Evolutionary conservation across 2,113 vertebrate genomes (phyloP).

Genomic region (Paralichthys olivaceus): DNA sequence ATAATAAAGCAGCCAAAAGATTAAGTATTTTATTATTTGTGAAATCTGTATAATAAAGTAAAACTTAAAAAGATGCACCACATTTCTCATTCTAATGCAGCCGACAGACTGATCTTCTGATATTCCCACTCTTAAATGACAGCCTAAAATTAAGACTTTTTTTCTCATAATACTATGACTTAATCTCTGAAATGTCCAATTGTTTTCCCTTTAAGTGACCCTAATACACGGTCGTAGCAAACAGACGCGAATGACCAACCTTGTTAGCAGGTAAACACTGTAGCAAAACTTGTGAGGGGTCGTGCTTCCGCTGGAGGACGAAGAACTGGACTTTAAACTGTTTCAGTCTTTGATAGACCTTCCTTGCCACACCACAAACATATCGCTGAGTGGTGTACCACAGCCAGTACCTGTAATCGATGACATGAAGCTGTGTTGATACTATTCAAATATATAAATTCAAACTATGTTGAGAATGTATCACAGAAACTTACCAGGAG

Average conservation of each 20-base stretch:
- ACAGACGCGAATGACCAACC: conserved; percentile 71
- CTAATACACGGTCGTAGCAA: neutral
- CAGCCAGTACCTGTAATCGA: conserved; percentile 92
- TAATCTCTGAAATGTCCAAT: neutral
- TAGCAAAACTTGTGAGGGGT: conserved; percentile 92
- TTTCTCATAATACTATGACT: neutral
- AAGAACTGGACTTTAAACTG: conserved; percentile 95
- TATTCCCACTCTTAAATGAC: too few species aligned
- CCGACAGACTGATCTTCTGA: too few species aligned
- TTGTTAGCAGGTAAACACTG: conserved; percentile 92
- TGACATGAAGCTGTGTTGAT: conserved; percentile 16
- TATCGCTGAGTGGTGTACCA: conserved; percentile 93
- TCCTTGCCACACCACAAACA: conserved; percentile 88
- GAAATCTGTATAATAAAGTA: too few species aligned
- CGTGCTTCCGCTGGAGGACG: conserved; percentile 90
- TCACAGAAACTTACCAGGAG: conserved; percentile 88
- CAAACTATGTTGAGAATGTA: neutral
- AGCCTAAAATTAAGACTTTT: too few species aligned
- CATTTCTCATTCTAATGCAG: too few species aligned
- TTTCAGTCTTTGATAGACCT: conserved; percentile 90
- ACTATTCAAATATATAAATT: conserved; percentile 53
- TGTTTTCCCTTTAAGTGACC: neutral
- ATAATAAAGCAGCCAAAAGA: too few species aligned
- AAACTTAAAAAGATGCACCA: too few species aligned
- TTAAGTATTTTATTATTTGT: too few species aligned